Evolutionary conservation across 2,113 vertebrate species (phyloP).

Genomic region (Excalfactoria chinensis): DNA sequence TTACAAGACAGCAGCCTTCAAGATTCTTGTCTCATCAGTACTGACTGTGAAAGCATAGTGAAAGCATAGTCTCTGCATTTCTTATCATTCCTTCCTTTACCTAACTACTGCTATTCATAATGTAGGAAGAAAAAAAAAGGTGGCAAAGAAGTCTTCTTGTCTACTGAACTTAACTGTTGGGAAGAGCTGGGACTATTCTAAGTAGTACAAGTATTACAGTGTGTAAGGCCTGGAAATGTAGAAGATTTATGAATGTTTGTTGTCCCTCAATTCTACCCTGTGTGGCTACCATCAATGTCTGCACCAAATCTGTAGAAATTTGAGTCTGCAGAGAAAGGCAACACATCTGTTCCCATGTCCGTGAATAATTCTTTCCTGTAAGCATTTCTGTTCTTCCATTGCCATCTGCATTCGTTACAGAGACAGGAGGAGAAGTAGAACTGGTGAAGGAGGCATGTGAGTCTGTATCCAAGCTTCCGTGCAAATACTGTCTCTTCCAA

Average conservation of each 20-base stretch:
- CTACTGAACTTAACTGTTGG: background rate
- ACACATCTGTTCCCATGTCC: background rate
- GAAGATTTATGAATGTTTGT: background rate
- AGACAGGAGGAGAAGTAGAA: background rate
- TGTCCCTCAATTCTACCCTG: background rate
- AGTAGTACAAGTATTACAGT: background rate
- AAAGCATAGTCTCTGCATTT: background rate
- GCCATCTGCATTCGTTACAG: background rate
- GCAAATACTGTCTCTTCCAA: background rate
- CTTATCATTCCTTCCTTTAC: background rate
- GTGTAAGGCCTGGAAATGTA: background rate
- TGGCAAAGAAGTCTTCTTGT: background rate
- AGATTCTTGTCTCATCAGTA: background rate
- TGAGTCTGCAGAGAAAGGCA: background rate
- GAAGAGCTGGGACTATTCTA: background rate
- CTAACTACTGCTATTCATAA: rapidly evolving
- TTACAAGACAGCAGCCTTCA: background rate
- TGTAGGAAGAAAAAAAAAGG: background rate
- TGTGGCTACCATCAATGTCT: background rate
- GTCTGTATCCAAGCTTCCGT: background rate
- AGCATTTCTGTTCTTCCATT: background rate
- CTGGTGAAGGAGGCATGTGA: background rate
- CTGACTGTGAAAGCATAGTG: background rate
- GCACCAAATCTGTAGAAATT: background rate
- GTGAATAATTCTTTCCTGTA: background rate